Base-by-base conservation (phyloP, 2,888 invertebrate genomes). In the Drosophila limbata region DNA sequence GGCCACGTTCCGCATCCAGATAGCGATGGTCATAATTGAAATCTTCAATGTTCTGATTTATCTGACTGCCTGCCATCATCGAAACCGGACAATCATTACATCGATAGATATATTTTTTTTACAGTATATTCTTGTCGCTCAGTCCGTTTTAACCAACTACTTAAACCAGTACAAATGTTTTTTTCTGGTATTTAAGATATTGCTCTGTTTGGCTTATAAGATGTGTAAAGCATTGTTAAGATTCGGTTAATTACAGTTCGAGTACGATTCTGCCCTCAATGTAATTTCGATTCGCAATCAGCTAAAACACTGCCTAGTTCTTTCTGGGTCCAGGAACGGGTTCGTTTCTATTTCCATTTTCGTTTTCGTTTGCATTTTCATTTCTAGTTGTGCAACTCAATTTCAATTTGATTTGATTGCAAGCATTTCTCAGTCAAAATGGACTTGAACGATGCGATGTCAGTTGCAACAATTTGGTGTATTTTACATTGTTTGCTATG, bases 321-420 rank as follows among this genome's bases (percentile, higher is more conserved):
- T 48, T 53, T 50, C 50, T 47, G 65, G 50, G 52, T 62, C 13
- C 61, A 63, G 47, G 51, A 45, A 48, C 31, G 65, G 69, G 72
- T 61, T 53, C 56, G 17, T 64, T 59, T 65, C 31, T 44, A 57
- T 64, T 59, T 65, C 31, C 40, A 57, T 65, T 57, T 78, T 47
- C 40, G 10, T 68, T 85, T 77, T 65, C 64, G 61, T 72, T 80
- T 48, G 39, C 53, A 51, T 79, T 70, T 63, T 63, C 66, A 70
- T 72, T 68, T 85, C 56, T 60, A 51, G 62, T 70, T 70, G 60
- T 72, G 66, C 51, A 85, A 76, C 84, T 80, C 87, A 88, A 86
- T 88, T 86, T 83, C 73, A 56, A 69, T 80, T 83, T 81, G 81
- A 86, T 86, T 86, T 83, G 83, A 88, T 83, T 86, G 89, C 87